Conservation (phyloP, 2,888 invertebrate genomes). For the Abscondita cerata region DNA sequence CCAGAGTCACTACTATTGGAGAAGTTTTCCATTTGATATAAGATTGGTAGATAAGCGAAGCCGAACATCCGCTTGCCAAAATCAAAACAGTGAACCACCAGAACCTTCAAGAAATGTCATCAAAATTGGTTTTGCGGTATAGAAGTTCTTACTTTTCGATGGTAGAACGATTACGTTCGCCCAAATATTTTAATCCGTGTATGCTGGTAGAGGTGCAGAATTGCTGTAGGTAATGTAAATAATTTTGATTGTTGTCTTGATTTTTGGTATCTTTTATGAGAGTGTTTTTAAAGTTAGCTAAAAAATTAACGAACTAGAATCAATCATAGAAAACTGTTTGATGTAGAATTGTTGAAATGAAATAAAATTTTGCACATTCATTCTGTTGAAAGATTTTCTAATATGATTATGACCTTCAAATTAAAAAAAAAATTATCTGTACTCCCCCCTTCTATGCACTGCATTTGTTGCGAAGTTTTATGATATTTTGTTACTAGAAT, state of each 20-base stretch:
- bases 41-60: conserved; percentile 65
- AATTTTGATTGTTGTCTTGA: conserved; percentile 6
- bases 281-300: too few relatives aligned
- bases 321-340: too few relatives aligned
- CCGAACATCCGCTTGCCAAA: neutral
- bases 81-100: conserved; percentile 13
- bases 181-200: conserved; percentile 13
- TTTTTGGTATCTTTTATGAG: neutral
- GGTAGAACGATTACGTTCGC: conserved; percentile 8
- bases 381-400: too few relatives aligned
- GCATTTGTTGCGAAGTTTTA: too few relatives aligned
- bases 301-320: too few relatives aligned
- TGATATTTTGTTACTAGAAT: too few relatives aligned
- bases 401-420: too few relatives aligned
- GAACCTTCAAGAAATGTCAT: conserved; percentile 8
- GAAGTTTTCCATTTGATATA: conserved; percentile 76
- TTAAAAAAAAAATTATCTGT: too few relatives aligned
- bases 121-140: too few relatives aligned
- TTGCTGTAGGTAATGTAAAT: neutral
- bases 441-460: too few relatives aligned
- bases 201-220: conserved; percentile 16
- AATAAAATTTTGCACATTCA: too few relatives aligned
- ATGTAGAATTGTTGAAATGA: too few relatives aligned
- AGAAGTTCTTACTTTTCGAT: conserved; percentile 14
- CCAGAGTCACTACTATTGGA: conserved; percentile 79